A percentile compares a stretch with the other conserved stretches of the same genome.
These are phyloP conservation scores for Globia sparganii DNA, from an alignment of 2,888 invertebrate species.

Conservation along the genomic window DNA sequence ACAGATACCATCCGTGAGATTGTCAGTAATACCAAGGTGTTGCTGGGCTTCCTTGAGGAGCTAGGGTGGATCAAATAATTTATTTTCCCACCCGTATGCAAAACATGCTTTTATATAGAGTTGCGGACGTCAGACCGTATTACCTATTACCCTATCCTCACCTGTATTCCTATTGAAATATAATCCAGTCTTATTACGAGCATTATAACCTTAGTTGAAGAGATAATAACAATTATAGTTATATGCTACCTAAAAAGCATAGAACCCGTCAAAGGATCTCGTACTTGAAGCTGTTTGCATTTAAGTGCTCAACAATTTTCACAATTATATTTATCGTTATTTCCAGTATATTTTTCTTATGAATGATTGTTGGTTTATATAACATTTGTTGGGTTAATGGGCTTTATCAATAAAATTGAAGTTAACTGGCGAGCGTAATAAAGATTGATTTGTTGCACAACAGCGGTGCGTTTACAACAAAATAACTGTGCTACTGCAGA, in stretches of 20 bases:
- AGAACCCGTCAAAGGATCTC: neutral
- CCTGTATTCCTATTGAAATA: too few relatives aligned
- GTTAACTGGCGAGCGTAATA: neutral
- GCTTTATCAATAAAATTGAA: neutral
- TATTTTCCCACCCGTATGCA: neutral
- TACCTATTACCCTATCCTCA: too few relatives aligned
- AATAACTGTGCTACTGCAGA: neutral
- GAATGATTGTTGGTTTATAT: neutral
- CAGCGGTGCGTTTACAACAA: neutral
- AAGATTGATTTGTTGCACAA: neutral
- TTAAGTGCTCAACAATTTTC: neutral
- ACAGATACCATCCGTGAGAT: neutral
- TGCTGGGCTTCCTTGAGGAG: neutral
- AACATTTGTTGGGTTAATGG: neutral
- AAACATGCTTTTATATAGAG: neutral
- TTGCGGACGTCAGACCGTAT: too few relatives aligned
- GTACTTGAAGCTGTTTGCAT: neutral
- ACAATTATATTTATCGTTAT: neutral
- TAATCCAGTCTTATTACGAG: neutral
- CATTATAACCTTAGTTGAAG: neutral
- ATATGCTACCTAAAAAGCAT: neutral
- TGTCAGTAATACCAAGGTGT: neutral
- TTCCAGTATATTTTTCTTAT: neutral
- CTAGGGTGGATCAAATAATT: neutral
- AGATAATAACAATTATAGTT: neutral